These are phyloP conservation scores for Pseudois nayaur DNA, from an alignment of 2,113 vertebrate genomes.

Conservation along the genomic window DNA sequence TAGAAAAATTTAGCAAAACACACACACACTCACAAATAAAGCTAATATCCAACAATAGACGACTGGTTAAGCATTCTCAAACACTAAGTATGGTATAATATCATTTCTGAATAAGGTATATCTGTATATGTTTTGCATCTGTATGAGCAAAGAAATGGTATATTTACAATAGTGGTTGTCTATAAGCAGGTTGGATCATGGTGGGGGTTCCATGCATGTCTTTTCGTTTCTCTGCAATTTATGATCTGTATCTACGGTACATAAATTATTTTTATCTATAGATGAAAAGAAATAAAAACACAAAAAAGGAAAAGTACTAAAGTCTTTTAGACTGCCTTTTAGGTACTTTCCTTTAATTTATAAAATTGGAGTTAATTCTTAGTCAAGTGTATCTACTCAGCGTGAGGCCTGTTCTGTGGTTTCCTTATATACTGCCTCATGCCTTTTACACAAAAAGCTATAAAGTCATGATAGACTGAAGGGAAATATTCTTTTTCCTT, in stretches of 20 bases:
- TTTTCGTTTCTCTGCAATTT: not conserved
- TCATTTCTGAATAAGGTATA: not conserved
- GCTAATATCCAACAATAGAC: not conserved
- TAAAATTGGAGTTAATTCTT: not conserved
- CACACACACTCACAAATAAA: not conserved
- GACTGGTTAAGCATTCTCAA: not conserved
- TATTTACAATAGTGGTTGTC: not conserved
- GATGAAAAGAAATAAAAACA: not conserved
- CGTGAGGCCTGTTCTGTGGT: not conserved
- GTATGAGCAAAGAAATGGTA: not conserved
- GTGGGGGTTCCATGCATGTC: not conserved
- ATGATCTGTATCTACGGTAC: not conserved
- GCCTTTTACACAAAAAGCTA: not conserved
- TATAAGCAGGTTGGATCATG: not conserved
- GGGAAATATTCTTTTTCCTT: not conserved
- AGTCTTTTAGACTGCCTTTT: not conserved
- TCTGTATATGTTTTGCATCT: not conserved
- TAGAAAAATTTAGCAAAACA: not conserved
- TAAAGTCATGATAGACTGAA: not conserved
- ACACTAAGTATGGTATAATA: not conserved
- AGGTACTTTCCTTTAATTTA: not conserved
- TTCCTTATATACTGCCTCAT: not conserved
- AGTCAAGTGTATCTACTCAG: not conserved
- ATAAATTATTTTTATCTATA: not conserved
- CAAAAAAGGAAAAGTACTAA: not conserved